These are phyloP conservation scores for Lithophane leautieri DNA, from an alignment of 2,888 invertebrate genomes.

Conservation along the genomic window DNA sequence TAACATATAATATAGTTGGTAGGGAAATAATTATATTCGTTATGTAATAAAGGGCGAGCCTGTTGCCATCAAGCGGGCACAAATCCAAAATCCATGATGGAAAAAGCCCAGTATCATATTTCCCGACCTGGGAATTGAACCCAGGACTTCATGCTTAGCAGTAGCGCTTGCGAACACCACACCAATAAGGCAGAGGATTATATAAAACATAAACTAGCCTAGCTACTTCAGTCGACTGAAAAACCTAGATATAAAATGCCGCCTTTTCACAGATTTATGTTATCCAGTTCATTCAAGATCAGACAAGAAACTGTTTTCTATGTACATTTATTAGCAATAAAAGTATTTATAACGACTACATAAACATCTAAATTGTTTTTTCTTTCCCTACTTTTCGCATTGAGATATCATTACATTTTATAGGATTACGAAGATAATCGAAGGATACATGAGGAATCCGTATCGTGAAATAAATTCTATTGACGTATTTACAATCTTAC, in stretches of 20 bases:
- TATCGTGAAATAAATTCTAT: constrained; percentile 57
- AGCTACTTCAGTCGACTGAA: background rate
- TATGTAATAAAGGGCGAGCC: background rate
- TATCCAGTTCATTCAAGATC: background rate
- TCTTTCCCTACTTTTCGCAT: constrained; percentile 10
- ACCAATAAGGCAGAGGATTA: background rate
- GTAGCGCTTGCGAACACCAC: background rate
- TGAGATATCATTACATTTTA: constrained; percentile 33
- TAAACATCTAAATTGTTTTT: constrained; percentile 25
- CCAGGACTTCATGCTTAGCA: too few species aligned
- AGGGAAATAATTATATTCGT: too few species aligned
- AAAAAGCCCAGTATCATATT: background rate
- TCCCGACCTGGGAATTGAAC: background rate
- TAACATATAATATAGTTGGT: too few species aligned
- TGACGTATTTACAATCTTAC: constrained; percentile 46
- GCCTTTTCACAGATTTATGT: background rate
- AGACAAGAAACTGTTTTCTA: constrained; percentile 2
- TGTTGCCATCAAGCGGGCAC: background rate
- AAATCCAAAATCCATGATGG: background rate
- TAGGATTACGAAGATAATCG: constrained; percentile 31
- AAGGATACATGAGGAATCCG: constrained; percentile 31
- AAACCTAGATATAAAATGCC: background rate
- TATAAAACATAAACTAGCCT: background rate
- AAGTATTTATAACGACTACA: constrained; percentile 25
- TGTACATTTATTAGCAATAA: constrained; percentile 39